Evolutionary conservation across 2,797 vertebrate genomes (phyloP).

Genomic region (Melanotaenia nigrans): DNA sequence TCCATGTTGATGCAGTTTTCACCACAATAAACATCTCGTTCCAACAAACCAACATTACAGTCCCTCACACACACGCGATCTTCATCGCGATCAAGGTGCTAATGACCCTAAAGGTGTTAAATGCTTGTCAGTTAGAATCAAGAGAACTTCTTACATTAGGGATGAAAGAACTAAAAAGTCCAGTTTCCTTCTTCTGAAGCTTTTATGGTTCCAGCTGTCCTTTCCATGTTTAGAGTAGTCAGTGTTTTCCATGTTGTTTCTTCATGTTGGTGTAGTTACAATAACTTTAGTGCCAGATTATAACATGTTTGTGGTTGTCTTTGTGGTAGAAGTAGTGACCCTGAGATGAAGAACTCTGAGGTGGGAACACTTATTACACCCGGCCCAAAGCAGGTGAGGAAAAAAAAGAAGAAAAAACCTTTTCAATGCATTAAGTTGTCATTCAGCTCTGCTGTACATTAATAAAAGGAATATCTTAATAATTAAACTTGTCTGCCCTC

Average conservation of each 20-base stretch:
- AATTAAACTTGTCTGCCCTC: no score
- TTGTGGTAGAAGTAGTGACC: constrained; percentile 76
- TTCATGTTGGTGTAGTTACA: neutral
- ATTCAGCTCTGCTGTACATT: neutral
- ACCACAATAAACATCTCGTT: no score
- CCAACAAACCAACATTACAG: no score
- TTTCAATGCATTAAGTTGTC: neutral
- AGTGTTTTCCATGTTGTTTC: neutral
- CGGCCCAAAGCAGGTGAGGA: constrained; percentile 83
- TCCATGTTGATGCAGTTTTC: no score
- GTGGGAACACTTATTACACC: constrained; percentile 66
- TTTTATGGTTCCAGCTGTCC: neutral
- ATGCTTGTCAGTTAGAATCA: neutral
- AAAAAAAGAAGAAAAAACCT: neutral
- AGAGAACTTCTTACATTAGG: neutral
- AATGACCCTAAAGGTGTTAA: neutral
- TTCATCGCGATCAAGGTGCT: neutral
- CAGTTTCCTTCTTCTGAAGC: neutral
- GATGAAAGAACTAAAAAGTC: neutral
- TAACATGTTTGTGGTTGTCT: constrained; percentile 20
- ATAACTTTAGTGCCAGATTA: neutral
- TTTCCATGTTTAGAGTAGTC: no score
- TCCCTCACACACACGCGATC: neutral
- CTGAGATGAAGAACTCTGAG: constrained; percentile 85
- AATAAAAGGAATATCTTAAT: neutral